Evolutionary conservation across 2,797 vertebrate species (phyloP).

Genomic region (Telmatherina bonti): DNA sequence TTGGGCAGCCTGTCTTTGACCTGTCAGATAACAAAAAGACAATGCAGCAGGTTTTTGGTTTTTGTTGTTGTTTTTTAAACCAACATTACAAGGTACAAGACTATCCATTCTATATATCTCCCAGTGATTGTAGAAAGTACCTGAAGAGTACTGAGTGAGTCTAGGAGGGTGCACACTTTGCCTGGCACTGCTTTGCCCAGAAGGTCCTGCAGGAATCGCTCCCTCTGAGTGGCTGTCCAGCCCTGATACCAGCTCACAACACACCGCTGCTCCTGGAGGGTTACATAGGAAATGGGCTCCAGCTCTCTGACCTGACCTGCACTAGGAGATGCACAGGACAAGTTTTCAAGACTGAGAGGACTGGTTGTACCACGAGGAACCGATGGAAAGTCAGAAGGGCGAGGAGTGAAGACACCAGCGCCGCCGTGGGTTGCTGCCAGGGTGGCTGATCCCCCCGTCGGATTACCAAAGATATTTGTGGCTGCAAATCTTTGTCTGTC

Average conservation of each 20-base stretch:
- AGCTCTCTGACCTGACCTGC: conserved; percentile 43
- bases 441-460: conserved; percentile 19
- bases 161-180: conserved; percentile 89
- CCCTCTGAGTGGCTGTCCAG: conserved; percentile 85
- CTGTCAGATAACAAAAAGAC: conserved; percentile 44
- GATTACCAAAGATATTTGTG: conserved; percentile 31
- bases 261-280: conserved; percentile 90
- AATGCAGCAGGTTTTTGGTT: neutral
- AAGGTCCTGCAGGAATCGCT: conserved; percentile 88
- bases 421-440: conserved; percentile 42
- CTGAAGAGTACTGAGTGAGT: conserved; percentile 87
- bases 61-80: too few relatives aligned
- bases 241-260: conserved; percentile 90
- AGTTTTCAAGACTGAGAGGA: conserved; percentile 73
- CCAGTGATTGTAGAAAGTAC: conserved; percentile 53
- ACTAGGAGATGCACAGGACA: conserved; percentile 66
- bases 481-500: conserved; percentile 33
- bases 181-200: conserved; percentile 91
- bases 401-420: conserved; percentile 35
- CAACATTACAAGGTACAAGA: neutral
- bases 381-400: conserved; percentile 62
- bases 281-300: conserved; percentile 85
- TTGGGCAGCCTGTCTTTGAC: conserved; percentile 86
- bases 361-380: conserved; percentile 52
- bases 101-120: neutral